Evolutionary conservation across 2,113 vertebrate species (phyloP).

Genomic region (Coregonus clupeaformis): DNA sequence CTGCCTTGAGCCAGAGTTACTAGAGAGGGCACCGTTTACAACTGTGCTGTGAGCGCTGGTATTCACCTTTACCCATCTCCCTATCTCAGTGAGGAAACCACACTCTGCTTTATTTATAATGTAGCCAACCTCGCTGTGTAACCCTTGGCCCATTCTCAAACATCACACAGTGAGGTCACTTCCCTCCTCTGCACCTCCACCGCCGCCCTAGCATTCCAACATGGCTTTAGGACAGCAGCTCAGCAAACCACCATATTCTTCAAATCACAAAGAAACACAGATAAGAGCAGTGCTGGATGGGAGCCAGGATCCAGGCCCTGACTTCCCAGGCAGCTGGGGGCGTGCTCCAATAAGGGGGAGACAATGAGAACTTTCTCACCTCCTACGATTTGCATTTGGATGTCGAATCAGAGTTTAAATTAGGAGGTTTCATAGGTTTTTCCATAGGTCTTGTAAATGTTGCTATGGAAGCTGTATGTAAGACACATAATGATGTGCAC

Average conservation of each 20-base stretch:
- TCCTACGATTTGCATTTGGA: slow-evolving; percentile 70
- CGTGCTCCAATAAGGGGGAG: slow-evolving; percentile 73
- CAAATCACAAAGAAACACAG: slow-evolving; percentile 73
- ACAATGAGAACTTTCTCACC: slow-evolving; percentile 70
- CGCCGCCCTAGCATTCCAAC: slow-evolving; percentile 71
- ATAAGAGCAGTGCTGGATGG: slow-evolving; percentile 71
- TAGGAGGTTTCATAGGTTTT: slow-evolving; percentile 57
- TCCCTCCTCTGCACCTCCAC: slow-evolving; percentile 69
- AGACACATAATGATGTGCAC: neutral
- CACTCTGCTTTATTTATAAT: slow-evolving; percentile 78
- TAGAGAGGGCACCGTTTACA: slow-evolving; percentile 61
- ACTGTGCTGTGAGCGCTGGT: slow-evolving; percentile 62
- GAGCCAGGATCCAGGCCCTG: slow-evolving; percentile 70
- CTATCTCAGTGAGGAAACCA: slow-evolving; percentile 62
- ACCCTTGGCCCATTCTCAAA: slow-evolving; percentile 66
- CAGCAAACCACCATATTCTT: slow-evolving; percentile 64
- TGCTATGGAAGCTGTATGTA: neutral
- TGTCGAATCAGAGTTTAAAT: slow-evolving; percentile 61
- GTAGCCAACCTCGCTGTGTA: slow-evolving; percentile 66
- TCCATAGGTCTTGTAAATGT: neutral
- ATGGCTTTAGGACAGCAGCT: slow-evolving; percentile 79
- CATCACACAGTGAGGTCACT: slow-evolving; percentile 74
- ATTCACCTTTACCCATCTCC: slow-evolving; percentile 70
- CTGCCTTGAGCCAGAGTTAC: slow-evolving; percentile 67
- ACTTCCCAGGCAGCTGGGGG: slow-evolving; percentile 71